A percentile compares a stretch with the other conserved stretches of the same genome.
phyloP scores from a whole-genome alignment of 2,797 vertebrate species.

The Xenopus petersii region DNA sequence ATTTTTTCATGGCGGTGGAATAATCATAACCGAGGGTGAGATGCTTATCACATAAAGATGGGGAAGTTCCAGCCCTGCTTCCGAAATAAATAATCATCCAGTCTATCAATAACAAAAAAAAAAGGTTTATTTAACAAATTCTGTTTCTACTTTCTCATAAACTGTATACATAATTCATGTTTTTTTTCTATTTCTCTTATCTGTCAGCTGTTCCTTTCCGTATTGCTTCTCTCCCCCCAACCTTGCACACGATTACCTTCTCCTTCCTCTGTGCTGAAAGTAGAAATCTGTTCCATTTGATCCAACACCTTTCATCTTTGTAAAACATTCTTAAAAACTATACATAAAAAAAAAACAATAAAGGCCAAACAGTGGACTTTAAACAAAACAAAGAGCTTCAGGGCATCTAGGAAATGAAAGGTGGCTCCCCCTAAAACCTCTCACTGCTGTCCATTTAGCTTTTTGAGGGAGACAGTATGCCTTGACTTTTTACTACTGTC shows the following conservation, averaged over 20 bases:
- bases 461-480: no score
- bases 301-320: conserved; percentile 68
- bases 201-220: conserved; percentile 8
- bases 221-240: neutral
- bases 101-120: no score
- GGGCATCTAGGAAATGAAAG: conserved; percentile 36
- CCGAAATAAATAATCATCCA: no score
- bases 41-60: no score
- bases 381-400: conserved; percentile 22
- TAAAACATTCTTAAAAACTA: conserved; percentile 66
- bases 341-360: conserved; percentile 52
- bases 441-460: no score
- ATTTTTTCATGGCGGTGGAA: no score
- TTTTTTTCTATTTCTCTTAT: neutral
- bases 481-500: no score
- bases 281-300: conserved; percentile 67
- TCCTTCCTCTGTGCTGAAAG: conserved; percentile 59
- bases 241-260: neutral
- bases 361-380: conserved; percentile 34
- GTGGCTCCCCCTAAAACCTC: conserved; percentile 13
- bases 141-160: no score
- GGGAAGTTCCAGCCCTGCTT: no score
- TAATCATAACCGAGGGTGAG: no score
- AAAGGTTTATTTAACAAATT: no score
- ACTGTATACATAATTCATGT: no score